Evolutionary conservation across 2,888 invertebrate genomes (phyloP).

Genomic region (Melinaea menophilus): DNA sequence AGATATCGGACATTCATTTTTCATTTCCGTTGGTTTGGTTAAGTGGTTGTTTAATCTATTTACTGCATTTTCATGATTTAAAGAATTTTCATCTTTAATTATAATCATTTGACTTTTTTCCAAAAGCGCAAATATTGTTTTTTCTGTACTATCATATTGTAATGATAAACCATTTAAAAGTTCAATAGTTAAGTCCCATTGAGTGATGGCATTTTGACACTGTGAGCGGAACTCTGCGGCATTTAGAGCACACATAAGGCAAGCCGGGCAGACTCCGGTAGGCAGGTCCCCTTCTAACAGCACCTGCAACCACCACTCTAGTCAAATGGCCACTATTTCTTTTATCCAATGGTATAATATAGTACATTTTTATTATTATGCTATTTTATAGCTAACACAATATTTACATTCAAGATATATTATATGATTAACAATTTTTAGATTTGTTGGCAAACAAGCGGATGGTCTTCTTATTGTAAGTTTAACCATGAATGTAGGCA

Average conservation of each 20-base stretch:
- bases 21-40: slow-evolving; percentile 7
- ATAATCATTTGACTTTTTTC: slow-evolving; percentile 43
- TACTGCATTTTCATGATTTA: slow-evolving; percentile 19
- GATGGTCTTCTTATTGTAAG: no score
- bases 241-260: slow-evolving; percentile 48
- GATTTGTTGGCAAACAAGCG: no score
- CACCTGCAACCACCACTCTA: slow-evolving; percentile 67
- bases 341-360: not conserved
- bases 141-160: slow-evolving; percentile 14
- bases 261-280: slow-evolving; percentile 53
- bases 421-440: no score
- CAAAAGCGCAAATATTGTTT: slow-evolving; percentile 44
- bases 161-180: slow-evolving; percentile 45
- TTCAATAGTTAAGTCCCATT: slow-evolving; percentile 51
- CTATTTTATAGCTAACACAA: not conserved
- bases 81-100: slow-evolving; percentile 32
- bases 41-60: slow-evolving; percentile 17
- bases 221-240: slow-evolving; percentile 55
- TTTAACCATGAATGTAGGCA: no score
- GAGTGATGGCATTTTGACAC: slow-evolving; percentile 45
- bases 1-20: not conserved
- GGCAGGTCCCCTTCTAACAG: slow-evolving; percentile 55
- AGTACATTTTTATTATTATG: no score
- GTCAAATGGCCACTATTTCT: slow-evolving; percentile 54
- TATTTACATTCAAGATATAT: no score